Evolutionary conservation across 2,113 vertebrate genomes (phyloP).

Genomic region (Semicossyphus pulcher): DNA sequence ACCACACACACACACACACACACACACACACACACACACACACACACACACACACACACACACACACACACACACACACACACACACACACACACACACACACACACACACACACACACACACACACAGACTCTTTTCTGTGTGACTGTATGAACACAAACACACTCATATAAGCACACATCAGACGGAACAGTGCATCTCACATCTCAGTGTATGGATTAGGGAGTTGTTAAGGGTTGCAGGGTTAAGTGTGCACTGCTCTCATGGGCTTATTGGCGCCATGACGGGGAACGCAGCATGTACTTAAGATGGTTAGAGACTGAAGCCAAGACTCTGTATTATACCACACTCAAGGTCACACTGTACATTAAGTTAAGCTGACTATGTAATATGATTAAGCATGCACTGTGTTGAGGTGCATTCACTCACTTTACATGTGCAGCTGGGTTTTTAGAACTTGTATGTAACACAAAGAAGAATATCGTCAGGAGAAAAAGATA

Average conservation of each 20-base stretch:
- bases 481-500: background rate
- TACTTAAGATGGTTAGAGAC: conserved; percentile 53
- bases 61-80: too few species aligned
- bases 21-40: conserved; percentile 14
- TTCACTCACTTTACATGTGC: conserved; percentile 2
- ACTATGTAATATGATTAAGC: conserved; percentile 26
- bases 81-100: conserved; percentile 9
- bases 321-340: conserved; percentile 37
- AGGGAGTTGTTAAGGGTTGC: conserved; percentile 47
- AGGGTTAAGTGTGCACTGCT: conserved; percentile 57
- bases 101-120: conserved; percentile 12
- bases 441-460: background rate
- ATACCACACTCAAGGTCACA: conserved; percentile 53
- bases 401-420: conserved; percentile 19
- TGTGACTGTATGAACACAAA: conserved; percentile 21
- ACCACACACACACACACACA: conserved; percentile 5
- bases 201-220: conserved; percentile 51
- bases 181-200: conserved; percentile 37
- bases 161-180: conserved; percentile 10
- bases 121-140: conserved; percentile 13
- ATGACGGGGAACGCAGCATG: conserved; percentile 57
- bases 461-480: background rate
- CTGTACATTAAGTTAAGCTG: conserved; percentile 31
- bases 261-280: conserved; percentile 59
- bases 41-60: too few species aligned